Evolutionary conservation across 2,888 invertebrate species (phyloP).

Genomic region (Hylaea fasciaria): DNA sequence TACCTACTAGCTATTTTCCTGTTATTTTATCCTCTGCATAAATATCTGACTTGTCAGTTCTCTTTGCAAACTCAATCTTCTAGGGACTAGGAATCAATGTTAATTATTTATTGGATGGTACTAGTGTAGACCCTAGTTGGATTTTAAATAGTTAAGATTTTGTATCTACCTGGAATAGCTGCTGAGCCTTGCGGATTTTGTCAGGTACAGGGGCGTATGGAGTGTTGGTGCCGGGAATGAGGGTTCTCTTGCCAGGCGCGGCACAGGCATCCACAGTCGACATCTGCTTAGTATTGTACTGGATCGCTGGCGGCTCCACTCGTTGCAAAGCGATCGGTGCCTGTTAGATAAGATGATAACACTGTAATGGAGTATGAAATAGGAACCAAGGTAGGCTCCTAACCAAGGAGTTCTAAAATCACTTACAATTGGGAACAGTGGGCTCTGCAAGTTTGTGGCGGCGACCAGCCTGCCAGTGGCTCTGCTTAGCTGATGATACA

Average conservation of each 20-base stretch:
- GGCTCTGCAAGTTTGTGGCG: conserved; percentile 71
- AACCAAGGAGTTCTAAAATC: conserved; percentile 20
- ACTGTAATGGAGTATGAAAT: conserved; percentile 15
- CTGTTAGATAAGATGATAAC: conserved; percentile 50
- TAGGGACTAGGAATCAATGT: too few relatives aligned
- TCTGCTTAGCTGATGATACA: conserved; percentile 80
- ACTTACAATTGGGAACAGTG: conserved; percentile 80
- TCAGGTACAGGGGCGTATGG: conserved; percentile 70
- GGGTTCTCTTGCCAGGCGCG: conserved; percentile 60
- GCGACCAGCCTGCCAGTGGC: conserved; percentile 74
- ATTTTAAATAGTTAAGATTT: background rate
- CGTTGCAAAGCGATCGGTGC: conserved; percentile 78
- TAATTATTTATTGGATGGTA: too few relatives aligned
- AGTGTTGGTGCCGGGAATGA: conserved; percentile 75
- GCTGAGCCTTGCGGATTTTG: conserved; percentile 65
- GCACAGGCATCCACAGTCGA: conserved; percentile 74
- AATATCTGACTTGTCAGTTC: too few relatives aligned
- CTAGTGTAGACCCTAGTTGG: background rate
- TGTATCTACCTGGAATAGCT: conserved; percentile 71
- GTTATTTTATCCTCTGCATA: too few relatives aligned
- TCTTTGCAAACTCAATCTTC: too few relatives aligned
- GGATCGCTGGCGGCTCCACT: conserved; percentile 71
- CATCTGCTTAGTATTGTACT: conserved; percentile 71
- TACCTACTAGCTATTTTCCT: too few relatives aligned
- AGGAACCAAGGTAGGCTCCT: conserved; percentile 8